Base-by-base conservation (phyloP, 1,140 invertebrate genomes). In the Drosophila fuyamai region DNA sequence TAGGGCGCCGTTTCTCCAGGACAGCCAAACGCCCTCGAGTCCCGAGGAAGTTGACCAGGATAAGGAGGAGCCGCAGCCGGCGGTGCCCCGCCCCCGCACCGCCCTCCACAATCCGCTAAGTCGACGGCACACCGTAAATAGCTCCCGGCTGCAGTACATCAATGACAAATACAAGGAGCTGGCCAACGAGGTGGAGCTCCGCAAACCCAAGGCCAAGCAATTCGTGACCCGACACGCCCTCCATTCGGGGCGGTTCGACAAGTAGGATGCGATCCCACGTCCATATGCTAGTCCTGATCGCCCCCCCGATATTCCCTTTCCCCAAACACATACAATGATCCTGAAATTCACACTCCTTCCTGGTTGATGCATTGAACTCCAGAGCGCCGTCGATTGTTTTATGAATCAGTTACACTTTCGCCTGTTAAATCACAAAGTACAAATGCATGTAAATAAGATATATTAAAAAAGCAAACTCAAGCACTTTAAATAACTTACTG, bases 61-160 rank as follows among this genome's bases (percentile, higher is more conserved):
- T 0, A 27, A 23, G 29, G 29, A 61, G 41, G 16, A 14, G 32
- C 6, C 51, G 38, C 8, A 13, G 5, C 0, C 14, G 14, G 18
- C 8, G 38, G 18, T 13, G 16, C 14, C 35, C 13, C 38, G 27
- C 5, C 46, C 56, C 10, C 63, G 55, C 8, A 4, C n/a, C 1
- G 60, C 63, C 9, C n/a, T 58, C 3, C 58, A 68, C 35, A 83
- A 83, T 56, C 81, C 73, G 0, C 16, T 83, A 5, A 60, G 72
- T 27, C 76, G 73, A 16, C 81, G 81, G 43, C 65, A 67, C 12
- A 44, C 63, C 1, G 81, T 83, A 5, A 72, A 76, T 47, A 51
- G 70, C 9, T 60, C 65, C 2, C 81, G 81, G 1, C 51, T 83
- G 2, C 65, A 83, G 40, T 83, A 58, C 32, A 83, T 83, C 3